Evolutionary conservation across 2,113 vertebrate species (phyloP), one percentile per base, ranked within the genome.

Genomic region (Cryptomyrus ogoouensis): DNA sequence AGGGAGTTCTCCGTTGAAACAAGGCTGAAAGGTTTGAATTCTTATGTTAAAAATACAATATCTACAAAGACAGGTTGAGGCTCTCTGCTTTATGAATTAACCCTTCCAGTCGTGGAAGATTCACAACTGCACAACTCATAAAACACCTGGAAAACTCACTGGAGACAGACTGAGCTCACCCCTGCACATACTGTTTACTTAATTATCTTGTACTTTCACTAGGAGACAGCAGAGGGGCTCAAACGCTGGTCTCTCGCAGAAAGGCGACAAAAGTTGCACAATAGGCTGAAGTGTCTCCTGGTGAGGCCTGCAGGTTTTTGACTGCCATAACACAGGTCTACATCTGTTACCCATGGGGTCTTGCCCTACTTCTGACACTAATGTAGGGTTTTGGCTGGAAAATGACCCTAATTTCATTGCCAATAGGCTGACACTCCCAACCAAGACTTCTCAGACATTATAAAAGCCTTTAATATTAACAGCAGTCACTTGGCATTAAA

Each of bases 1-100:
- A 96, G 87, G 13, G 94, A 95, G 46, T 89, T 91, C 91, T 95
- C 93, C 88, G 93, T 92, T 88, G 93, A 95, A 74, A 93, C 92
- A 39, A 96, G 91, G 93, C 96, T 96, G 70, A 77, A 92, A 42
- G 0, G 17, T 52, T 46, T 74, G 39, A 50, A 74, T 56, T 24
- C 1, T 46, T 56, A 66, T n/a, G 58, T 58, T 85, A 62, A 66
- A 47, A 15, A 13, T n/a, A 21, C 83, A 27, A n/a, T 19, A n/a
- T 12, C 66, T 44, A 39, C 58, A 70, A 17, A 17, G 62, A 70
- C n/a, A 70, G 10, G 62, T 12, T 12, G 62, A 70, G n/a, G 62
- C n/a, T 2, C 58, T 62, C 13, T 88, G 87, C 17, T 46, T 35
- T 70, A 19, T 19, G 9, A 42, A 39, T 42, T 39, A 42, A 42